A percentile compares a stretch with the other conserved stretches of the same genome.
These are phyloP conservation scores for Poecilobothrus nobilitatus DNA, from an alignment of 2,888 invertebrate genomes.

Conservation along the genomic window DNA sequence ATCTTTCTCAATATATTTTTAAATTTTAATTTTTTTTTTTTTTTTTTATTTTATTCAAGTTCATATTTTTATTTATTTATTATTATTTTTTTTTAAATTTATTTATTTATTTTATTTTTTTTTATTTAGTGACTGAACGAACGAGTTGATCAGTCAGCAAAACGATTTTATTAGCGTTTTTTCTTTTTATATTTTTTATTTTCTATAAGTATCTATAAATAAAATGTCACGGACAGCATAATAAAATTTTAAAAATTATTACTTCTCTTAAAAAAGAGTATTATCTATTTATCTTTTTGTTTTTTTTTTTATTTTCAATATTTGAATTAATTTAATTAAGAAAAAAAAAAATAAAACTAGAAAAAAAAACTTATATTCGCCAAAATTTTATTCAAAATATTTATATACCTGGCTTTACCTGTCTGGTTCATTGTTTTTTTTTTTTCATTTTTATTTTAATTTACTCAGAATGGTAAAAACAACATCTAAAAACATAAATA, in stretches of 20 bases:
- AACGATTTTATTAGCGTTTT: too few relatives aligned
- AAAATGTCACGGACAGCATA: not conserved
- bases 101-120: not conserved
- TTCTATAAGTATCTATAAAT: not conserved
- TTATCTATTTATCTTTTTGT: too few relatives aligned
- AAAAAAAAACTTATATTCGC: not conserved
- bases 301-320: not conserved
- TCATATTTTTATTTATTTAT: too few relatives aligned
- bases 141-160: too few relatives aligned
- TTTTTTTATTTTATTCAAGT: not conserved
- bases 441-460: not conserved
- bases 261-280: not conserved
- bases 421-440: not conserved
- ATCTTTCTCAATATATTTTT: constrained; percentile 1
- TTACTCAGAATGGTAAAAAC: not conserved
- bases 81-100: too few relatives aligned
- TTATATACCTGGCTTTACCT: not conserved
- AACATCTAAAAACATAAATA: not conserved
- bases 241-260: constrained; percentile 4
- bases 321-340: not conserved
- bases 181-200: too few relatives aligned
- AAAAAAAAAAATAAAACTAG: not conserved
- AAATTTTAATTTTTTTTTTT: not conserved
- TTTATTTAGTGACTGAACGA: not conserved
- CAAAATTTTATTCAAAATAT: not conserved